Evolutionary conservation across 2,888 invertebrate species (phyloP), one percentile per base, ranked within the genome.

Genomic region (Harmothoe impar): DNA sequence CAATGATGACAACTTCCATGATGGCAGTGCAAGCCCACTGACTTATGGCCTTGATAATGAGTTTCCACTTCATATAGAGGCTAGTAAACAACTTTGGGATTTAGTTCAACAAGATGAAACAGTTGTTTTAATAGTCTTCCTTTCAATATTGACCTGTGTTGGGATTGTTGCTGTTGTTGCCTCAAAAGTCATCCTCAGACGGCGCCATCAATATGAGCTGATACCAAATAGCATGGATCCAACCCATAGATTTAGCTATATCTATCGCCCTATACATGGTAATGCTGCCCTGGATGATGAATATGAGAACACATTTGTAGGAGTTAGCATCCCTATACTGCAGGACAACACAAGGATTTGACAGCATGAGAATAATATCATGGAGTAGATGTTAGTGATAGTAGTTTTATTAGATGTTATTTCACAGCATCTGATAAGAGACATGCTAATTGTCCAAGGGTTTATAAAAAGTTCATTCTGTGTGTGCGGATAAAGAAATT

Each of bases 271-370:
- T 17, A 51, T 90, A 31, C 89, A 91, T n/a, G 90, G 89, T 20
- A 89, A 86, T 10, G 91, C 89, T 31, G 31, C 78, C 10, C 52
- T 91, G 54, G 91, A n/a, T n/a, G n/a, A n/a, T n/a, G n/a, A 92
- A 72, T 92, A 92, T 43, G 92, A 92, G 54, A 91, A 92, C 88
- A 92, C 92, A 0, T 92, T 91, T 81, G 92, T 92, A 0, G 92
- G 92, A 23, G 92, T 92, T 0, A 91, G 91, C 29, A 91, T 92
- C 35, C 92, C 92, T 7, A 84, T 92, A 7, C 78, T 92, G 43
- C 92, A 92, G 77, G 92, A 92, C 43, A 92, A 91, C 68, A 92
- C 92, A 3, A 81, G 90, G 29, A 52, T 91, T 3, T 90, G 86
- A 91, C 77, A 23, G 3, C 88, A n/a, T 23, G 56, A 3, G 81